phyloP scores from a whole-genome alignment of 2,888 invertebrate genomes.

The Hirtodrosophila cameraria region DNA sequence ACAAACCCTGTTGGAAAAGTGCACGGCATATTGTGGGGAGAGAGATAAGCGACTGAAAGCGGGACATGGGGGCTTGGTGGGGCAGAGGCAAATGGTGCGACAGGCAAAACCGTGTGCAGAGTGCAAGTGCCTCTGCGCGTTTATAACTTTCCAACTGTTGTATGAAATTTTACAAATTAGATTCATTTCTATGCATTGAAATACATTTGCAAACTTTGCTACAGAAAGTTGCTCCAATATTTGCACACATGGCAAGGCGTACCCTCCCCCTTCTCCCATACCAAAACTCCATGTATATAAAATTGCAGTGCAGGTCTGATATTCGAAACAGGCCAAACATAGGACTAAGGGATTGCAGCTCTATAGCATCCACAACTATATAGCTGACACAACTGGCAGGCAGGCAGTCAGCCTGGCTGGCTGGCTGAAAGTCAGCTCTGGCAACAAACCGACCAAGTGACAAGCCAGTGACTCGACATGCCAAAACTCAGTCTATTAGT shows the following conservation, averaged over 20 bases:
- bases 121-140: constrained; percentile 79
- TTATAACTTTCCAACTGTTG: constrained; percentile 80
- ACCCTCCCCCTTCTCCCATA: too few species aligned
- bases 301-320: constrained; percentile 42
- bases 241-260: constrained; percentile 55
- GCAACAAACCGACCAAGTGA: constrained; percentile 28
- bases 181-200: constrained; percentile 80
- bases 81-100: constrained; percentile 18
- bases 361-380: constrained; percentile 2
- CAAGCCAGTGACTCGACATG: constrained; percentile 63
- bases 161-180: constrained; percentile 80
- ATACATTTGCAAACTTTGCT: constrained; percentile 78
- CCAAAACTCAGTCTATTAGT: constrained; percentile 78
- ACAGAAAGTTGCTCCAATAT: constrained; percentile 78
- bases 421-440: constrained; percentile 19
- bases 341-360: constrained; percentile 10
- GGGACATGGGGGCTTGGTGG: not conserved
- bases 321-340: constrained; percentile 26
- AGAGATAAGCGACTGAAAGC: constrained; percentile 7
- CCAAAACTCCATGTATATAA: constrained; percentile 28
- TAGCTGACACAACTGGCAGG: constrained; percentile 20
- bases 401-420: too few species aligned
- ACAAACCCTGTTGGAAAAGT: constrained; percentile 62
- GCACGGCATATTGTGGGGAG: constrained; percentile 17
- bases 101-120: constrained; percentile 59